Percentiles rank a stretch among this genome's conserved stretches.
These are phyloP conservation scores for Tetramorium bicarinatum DNA, from an alignment of 2,888 invertebrate genomes.

Conservation along the genomic window DNA sequence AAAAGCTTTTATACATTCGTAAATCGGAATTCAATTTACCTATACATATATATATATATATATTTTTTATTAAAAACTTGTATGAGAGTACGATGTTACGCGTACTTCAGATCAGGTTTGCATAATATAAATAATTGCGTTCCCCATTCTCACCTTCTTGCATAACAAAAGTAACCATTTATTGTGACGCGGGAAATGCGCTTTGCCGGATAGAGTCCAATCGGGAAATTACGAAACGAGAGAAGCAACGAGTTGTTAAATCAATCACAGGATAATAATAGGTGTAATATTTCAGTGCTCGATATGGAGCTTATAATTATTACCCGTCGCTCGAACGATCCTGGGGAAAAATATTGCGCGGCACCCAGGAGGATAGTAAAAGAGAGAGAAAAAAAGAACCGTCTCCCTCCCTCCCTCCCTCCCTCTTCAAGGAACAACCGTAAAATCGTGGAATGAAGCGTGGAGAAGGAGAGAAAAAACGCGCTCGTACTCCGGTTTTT, in stretches of 20 bases:
- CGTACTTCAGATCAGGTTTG: background rate
- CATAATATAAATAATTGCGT: background rate
- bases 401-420: no score
- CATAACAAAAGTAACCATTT: conserved; percentile 18
- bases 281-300: conserved; percentile 32
- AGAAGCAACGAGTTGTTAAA: conserved; percentile 30
- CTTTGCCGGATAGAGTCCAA: background rate
- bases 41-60: background rate
- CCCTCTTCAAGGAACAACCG: background rate
- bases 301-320: conserved; percentile 30
- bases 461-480: background rate
- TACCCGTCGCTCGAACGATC: background rate
- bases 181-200: background rate
- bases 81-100: background rate
- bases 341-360: conserved; percentile 9
- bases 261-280: conserved; percentile 35
- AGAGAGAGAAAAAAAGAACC: background rate
- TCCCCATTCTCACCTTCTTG: conserved; percentile 7
- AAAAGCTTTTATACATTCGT: no score
- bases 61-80: background rate
- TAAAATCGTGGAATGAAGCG: conserved; percentile 3
- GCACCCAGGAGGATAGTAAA: background rate
- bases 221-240: conserved; percentile 28
- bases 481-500: background rate
- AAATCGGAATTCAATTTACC: background rate